Evolutionary conservation across 2,888 invertebrate species (phyloP).

Genomic region (Caenorhabditis sp.): DNA sequence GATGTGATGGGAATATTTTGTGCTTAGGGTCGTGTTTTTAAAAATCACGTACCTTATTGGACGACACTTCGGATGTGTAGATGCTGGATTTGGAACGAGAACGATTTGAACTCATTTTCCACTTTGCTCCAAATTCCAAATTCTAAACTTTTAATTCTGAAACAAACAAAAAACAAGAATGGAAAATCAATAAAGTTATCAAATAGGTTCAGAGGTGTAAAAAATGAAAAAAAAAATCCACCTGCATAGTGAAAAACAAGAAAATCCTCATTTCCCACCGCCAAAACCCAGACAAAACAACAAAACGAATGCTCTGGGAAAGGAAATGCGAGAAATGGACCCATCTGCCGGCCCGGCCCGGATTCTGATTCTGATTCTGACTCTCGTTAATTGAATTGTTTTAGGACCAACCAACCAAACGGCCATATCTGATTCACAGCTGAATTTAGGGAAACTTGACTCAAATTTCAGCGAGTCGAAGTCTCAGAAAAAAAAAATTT

Average conservation of each 20-base stretch:
- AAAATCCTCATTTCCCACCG: neutral
- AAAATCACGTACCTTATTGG: slow-evolving; percentile 49
- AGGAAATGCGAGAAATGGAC: slow-evolving; percentile 3
- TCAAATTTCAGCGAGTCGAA: too few species aligned
- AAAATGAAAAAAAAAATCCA: too few species aligned
- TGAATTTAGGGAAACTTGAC: too few species aligned
- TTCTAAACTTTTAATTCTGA: neutral
- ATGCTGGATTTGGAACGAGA: slow-evolving; percentile 48
- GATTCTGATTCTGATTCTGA: slow-evolving; percentile 1
- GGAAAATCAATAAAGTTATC: too few species aligned
- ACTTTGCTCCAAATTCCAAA: too few species aligned
- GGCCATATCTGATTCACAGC: too few species aligned
- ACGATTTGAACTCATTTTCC: slow-evolving; percentile 35
- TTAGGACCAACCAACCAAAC: too few species aligned
- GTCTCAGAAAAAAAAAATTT: too few species aligned
- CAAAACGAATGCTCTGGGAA: slow-evolving; percentile 1
- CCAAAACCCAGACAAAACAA: neutral
- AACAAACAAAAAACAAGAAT: neutral
- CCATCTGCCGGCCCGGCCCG: slow-evolving; percentile 5
- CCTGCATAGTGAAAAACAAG: neutral
- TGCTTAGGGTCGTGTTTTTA: slow-evolving; percentile 10
- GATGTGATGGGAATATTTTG: slow-evolving; percentile 16
- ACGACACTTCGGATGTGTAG: slow-evolving; percentile 49
- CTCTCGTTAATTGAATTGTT: slow-evolving; percentile 37
- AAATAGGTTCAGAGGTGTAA: too few species aligned